Evolutionary conservation across 2,888 invertebrate genomes (phyloP).

Genomic region (Cryptophagus acutangulus): DNA sequence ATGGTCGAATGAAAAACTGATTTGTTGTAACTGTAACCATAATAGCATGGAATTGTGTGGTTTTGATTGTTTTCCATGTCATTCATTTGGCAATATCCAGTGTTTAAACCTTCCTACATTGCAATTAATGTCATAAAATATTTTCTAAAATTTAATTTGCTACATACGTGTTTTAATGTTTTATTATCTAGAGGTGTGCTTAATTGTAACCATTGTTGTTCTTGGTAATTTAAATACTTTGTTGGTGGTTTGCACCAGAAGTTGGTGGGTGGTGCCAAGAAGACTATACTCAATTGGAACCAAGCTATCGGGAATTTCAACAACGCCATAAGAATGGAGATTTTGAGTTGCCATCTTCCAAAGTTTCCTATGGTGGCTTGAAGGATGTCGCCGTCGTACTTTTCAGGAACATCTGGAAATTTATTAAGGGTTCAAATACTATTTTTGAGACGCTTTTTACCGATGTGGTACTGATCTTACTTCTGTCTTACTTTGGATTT

Average conservation of each 20-base stretch:
- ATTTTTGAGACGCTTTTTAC: too few relatives aligned
- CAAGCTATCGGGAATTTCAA: slow-evolving; percentile 58
- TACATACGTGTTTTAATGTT: slow-evolving; percentile 23
- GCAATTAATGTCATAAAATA: too few relatives aligned
- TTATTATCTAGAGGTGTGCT: slow-evolving; percentile 22
- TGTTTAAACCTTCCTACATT: slow-evolving; percentile 35
- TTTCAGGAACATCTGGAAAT: too few relatives aligned
- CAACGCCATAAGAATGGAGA: slow-evolving; percentile 54
- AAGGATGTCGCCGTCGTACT: too few relatives aligned
- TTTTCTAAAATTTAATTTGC: not conserved
- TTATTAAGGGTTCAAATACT: too few relatives aligned
- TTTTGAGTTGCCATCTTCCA: slow-evolving; percentile 56
- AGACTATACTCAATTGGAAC: slow-evolving; percentile 60
- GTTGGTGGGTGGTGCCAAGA: slow-evolving; percentile 57
- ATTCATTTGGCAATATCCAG: slow-evolving; percentile 36
- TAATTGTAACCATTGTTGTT: slow-evolving; percentile 49
- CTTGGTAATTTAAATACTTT: slow-evolving; percentile 33
- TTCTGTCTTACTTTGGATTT: too few relatives aligned
- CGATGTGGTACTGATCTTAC: too few relatives aligned
- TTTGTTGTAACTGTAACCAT: slow-evolving; percentile 53
- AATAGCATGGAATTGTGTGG: slow-evolving; percentile 30
- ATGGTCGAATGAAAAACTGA: slow-evolving; percentile 58
- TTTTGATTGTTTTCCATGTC: slow-evolving; percentile 17
- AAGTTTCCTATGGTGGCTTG: slow-evolving; percentile 52
- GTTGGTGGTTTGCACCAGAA: slow-evolving; percentile 53